A percentile compares a stretch with the other conserved stretches of the same genome.
These are phyloP conservation scores for Hoplostethus mediterraneus DNA, from an alignment of 2,797 vertebrate genomes.

Conservation along the genomic window DNA sequence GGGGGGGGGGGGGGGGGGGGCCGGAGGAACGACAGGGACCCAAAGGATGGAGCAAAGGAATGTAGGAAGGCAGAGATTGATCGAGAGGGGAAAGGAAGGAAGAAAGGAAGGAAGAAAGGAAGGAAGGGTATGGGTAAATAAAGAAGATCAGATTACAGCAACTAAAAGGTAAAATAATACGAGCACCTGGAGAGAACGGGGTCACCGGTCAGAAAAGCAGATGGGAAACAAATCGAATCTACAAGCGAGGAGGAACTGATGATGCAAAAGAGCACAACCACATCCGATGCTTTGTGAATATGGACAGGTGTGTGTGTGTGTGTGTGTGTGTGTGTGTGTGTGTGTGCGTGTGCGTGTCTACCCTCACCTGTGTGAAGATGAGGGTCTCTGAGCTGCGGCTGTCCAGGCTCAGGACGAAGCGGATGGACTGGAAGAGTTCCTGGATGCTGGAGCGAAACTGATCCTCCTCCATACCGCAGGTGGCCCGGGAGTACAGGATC, in stretches of 20 bases:
- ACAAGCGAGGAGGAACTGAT: neutral
- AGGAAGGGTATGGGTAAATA: conserved; percentile 38
- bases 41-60: conserved; percentile 52
- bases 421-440: conserved; percentile 98
- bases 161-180: conserved; percentile 11
- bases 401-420: conserved; percentile 94
- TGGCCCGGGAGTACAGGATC: conserved; percentile 96
- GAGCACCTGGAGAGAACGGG: neutral
- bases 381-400: conserved; percentile 80
- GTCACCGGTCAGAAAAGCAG: neutral
- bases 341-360: neutral
- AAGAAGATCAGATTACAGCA: conserved; percentile 55
- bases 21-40: conserved; percentile 25
- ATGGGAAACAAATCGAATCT: neutral
- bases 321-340: neutral
- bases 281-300: neutral
- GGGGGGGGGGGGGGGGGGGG: conserved; percentile 21
- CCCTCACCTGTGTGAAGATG: conserved; percentile 95
- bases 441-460: conserved; percentile 95
- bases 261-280: neutral
- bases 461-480: conserved; percentile 98
- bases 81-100: conserved; percentile 4
- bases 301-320: neutral
- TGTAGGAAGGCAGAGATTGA: conserved; percentile 40
- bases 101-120: conserved; percentile 44